Evolutionary conservation across 1,140 invertebrate genomes (phyloP).

Genomic region (Campoletis sonorensis): DNA sequence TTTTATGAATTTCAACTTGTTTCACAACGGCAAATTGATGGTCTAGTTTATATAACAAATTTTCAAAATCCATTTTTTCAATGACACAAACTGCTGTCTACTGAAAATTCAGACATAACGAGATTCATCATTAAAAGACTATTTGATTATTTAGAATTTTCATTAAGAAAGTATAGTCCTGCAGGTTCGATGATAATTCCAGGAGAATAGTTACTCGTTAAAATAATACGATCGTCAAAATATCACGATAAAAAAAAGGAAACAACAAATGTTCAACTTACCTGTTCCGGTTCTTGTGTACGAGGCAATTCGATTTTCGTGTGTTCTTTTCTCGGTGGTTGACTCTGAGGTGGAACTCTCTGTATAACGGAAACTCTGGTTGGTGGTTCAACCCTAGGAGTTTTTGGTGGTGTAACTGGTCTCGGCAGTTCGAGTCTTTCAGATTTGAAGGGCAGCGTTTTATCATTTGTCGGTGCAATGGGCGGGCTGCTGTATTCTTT

Average conservation of each 20-base stretch:
- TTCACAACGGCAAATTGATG: no score
- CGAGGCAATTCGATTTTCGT: constrained; percentile 69
- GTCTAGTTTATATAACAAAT: no score
- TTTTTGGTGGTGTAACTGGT: constrained; percentile 77
- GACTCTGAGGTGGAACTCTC: constrained; percentile 83
- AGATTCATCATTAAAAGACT: no score
- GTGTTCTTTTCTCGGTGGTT: constrained; percentile 67
- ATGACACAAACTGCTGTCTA: no score
- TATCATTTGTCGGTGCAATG: constrained; percentile 75
- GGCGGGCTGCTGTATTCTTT: constrained; percentile 84
- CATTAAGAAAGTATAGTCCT: no score
- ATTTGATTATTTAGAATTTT: no score
- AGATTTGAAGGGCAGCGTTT: constrained; percentile 72
- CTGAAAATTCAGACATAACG: no score
- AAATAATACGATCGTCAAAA: no score
- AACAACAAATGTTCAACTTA: constrained; percentile 40
- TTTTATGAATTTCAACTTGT: no score
- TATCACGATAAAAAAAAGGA: background rate
- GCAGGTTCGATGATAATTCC: no score
- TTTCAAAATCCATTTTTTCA: no score
- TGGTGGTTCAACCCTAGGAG: constrained; percentile 71
- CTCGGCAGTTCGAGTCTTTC: constrained; percentile 76
- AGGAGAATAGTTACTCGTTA: no score
- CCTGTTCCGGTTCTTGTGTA: constrained; percentile 76
- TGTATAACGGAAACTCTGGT: constrained; percentile 87